Conservation (phyloP, 2,888 invertebrate genomes). For the Camponotus fellah region DNA sequence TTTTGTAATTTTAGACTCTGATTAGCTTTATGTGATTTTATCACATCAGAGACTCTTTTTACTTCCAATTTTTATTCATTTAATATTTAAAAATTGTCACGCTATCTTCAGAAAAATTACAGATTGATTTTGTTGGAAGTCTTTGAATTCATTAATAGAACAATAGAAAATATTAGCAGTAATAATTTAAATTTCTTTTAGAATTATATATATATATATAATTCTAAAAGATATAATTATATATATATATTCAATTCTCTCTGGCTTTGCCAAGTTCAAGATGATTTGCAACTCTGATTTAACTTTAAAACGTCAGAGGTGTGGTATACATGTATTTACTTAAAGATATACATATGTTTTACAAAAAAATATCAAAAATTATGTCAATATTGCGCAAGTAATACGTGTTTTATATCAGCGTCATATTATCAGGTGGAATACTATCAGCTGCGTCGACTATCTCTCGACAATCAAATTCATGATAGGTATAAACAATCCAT, state of each 20-base stretch:
- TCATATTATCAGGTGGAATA: background rate
- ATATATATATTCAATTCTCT: background rate
- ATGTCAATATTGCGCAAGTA: conserved; percentile 26
- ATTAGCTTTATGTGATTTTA: background rate
- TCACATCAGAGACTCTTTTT: background rate
- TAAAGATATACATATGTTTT: background rate
- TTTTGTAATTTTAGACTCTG: background rate
- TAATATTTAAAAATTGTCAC: background rate
- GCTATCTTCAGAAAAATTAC: background rate
- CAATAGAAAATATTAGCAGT: background rate
- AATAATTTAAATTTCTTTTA: conserved; percentile 17
- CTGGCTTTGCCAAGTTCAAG: background rate
- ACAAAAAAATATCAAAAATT: background rate
- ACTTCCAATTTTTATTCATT: background rate
- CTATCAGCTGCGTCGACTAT: background rate
- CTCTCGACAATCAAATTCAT: conserved; percentile 19
- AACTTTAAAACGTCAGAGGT: conserved; percentile 25
- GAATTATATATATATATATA: background rate
- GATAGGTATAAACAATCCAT: conserved; percentile 23
- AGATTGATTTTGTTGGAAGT: background rate
- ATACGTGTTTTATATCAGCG: conserved; percentile 18
- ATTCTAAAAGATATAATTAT: too few relatives aligned
- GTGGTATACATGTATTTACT: conserved; percentile 31
- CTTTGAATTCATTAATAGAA: background rate
- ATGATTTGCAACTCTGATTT: conserved; percentile 10